Evolutionary conservation across 2,888 invertebrate species (phyloP), one percentile per base, ranked within the genome.

Genomic region (Acleris sparsana): DNA sequence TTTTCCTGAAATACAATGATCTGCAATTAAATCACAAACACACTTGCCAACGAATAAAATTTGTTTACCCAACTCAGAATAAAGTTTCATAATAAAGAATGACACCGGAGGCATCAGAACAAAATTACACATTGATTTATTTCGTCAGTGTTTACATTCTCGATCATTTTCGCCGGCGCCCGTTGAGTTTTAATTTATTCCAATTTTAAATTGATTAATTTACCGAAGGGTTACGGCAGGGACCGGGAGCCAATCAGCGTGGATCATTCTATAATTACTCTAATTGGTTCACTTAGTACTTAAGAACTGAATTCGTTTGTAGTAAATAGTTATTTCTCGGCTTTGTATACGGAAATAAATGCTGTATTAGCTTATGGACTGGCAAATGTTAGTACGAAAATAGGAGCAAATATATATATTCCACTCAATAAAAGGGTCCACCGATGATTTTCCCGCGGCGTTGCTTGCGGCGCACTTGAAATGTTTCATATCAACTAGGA

Each of bases 151-250:
- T 64, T 64, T 55, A 56, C 55, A 33, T 44, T 60, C 56, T 53
- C 46, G 49, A 46, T 51, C 20, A 61, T 55, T 65, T 60, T 44
- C 60, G 29, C 18, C n/a, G 48, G 53, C 29, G 51, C n/a, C 52
- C 52, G 44, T 16, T 17, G 49, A 20, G 51, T 51, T 55, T 43
- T 33, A 55, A 60, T 55, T 64, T 65, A 61, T 65, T 60, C 44
- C 51, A 61, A 51, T 55, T 65, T 65, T 33, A 55, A 65, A 61
- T 55, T 65, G 29, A 65, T 65, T 56, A 51, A 43, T 56, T 57
- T 55, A n/a, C 2, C 55, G 29, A 11, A 17, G 60, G 20, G 44
- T 60, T 51, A 43, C 49, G 58, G 46, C 58, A 7, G 44, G 56
- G 39, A 18, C 25, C 51, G 55, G 22, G 17, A 51, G 55, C 17